These are phyloP conservation scores for Lithophane semibrunnea DNA, from an alignment of 2,888 invertebrate genomes.

Conservation along the genomic window DNA sequence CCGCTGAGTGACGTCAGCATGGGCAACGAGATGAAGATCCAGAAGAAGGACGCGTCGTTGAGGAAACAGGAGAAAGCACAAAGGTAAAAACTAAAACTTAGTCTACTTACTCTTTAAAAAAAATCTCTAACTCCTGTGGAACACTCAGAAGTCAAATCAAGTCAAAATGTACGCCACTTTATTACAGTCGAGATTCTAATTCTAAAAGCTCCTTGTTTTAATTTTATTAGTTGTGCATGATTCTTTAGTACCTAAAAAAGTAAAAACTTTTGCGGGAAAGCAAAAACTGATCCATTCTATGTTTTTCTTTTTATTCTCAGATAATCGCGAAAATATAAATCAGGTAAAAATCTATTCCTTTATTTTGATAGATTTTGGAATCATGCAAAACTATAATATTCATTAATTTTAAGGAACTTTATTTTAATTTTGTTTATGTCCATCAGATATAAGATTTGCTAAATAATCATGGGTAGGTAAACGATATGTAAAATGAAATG, in stretches of 20 bases:
- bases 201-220: too few relatives aligned
- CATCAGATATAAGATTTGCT: not conserved
- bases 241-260: conserved; percentile 11
- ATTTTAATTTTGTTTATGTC: not conserved
- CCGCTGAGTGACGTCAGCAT: conserved; percentile 78
- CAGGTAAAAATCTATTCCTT: conserved; percentile 57
- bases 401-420: not conserved
- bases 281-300: conserved; percentile 44
- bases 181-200: too few relatives aligned
- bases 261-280: not conserved
- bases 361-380: conserved; percentile 33
- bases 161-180: not conserved
- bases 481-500: not conserved
- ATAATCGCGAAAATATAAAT: conserved; percentile 58
- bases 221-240: conserved; percentile 49
- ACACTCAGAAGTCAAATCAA: not conserved
- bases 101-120: too few relatives aligned
- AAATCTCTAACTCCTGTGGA: too few relatives aligned
- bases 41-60: conserved; percentile 78
- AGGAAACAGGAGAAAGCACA: conserved; percentile 84
- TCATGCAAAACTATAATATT: conserved; percentile 48
- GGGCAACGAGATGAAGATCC: conserved; percentile 74
- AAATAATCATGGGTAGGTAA: not conserved
- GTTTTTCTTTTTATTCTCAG: conserved; percentile 65
- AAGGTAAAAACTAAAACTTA: conserved; percentile 73